Evolutionary conservation across 2,113 vertebrate genomes (phyloP), one percentile per base, ranked within the genome.

Genomic region (Caranx ignobilis): DNA sequence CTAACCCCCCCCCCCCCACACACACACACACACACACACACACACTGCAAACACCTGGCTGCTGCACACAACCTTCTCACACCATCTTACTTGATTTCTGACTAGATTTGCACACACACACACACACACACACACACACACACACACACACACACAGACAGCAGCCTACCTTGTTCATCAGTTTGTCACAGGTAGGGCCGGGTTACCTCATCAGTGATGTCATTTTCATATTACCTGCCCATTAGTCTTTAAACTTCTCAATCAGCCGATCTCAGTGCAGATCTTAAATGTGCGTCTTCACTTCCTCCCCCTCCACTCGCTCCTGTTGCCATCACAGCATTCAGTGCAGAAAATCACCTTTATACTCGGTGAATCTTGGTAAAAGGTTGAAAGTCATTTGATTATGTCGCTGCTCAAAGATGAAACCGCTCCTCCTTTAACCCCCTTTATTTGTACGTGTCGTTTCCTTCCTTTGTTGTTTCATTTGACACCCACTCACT

Each of bases 181-280:
- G 66, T 59, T 82, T 48, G 10, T 87, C 84, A 62, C 77, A 57
- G 80, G 66, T 54, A 43, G 48, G 18, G 5, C 39, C 6, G 6
- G 41, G 15, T 88, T 79, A 81, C 78, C 69, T 85, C 88, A 89
- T 64, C 83, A 18, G 10, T 88, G 81, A 85, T 79, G 74, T 91
- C 83, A 88, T 78, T 81, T 54, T 45, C 63, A 59, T 26, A 56
- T 55, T 65, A 32, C 18, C 61, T 60, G 0, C 32, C 37, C 21
- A 7, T 66, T 16, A 63, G 37, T 67, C 50, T 11, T 73, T 48
- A 60, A 19, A 71, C 31, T 37, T 52, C 32, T 50, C 21, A 7
- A 10, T 77, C 43, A 50, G 31, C 11, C 71, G 19, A 62, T 2
- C 11, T 59, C 31, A 65, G 2, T 18, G 0, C 32, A 10, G 12